Conservation (phyloP, 2,113 vertebrate species). For the Chrysochloris asiatica region DNA sequence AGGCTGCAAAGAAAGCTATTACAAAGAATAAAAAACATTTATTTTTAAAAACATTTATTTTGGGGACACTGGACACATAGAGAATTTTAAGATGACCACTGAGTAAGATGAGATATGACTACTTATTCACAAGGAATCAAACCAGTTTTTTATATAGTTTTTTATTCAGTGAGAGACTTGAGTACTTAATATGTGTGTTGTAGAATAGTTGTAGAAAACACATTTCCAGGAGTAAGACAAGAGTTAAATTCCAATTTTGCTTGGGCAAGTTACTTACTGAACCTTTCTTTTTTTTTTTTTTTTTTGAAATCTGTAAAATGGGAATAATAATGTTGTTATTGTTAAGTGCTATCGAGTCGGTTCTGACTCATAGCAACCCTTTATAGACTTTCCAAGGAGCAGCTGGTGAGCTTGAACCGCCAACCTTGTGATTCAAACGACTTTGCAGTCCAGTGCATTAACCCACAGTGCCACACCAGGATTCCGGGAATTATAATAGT, state of each 20-base stretch:
- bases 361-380: too few relatives aligned
- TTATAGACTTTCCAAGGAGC: too few relatives aligned
- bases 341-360: too few relatives aligned
- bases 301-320: too few relatives aligned
- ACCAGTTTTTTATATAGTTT: neutral
- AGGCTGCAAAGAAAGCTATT: neutral
- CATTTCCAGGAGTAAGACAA: neutral
- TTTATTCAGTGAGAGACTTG: neutral
- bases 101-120: neutral
- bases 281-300: neutral
- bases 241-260: neutral
- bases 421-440: too few relatives aligned
- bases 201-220: neutral
- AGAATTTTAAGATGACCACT: slow-evolving; percentile 22
- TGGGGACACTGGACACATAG: neutral
- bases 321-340: too few relatives aligned
- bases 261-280: neutral
- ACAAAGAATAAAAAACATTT: neutral
- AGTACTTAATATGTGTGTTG: neutral
- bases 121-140: neutral
- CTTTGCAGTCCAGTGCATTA: too few relatives aligned
- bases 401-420: too few relatives aligned
- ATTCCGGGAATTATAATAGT: neutral
- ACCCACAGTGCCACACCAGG: too few relatives aligned
- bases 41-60: neutral